Base-by-base conservation (phyloP, 2,797 vertebrate genomes). In the Mormyrus hasselquistii region DNA sequence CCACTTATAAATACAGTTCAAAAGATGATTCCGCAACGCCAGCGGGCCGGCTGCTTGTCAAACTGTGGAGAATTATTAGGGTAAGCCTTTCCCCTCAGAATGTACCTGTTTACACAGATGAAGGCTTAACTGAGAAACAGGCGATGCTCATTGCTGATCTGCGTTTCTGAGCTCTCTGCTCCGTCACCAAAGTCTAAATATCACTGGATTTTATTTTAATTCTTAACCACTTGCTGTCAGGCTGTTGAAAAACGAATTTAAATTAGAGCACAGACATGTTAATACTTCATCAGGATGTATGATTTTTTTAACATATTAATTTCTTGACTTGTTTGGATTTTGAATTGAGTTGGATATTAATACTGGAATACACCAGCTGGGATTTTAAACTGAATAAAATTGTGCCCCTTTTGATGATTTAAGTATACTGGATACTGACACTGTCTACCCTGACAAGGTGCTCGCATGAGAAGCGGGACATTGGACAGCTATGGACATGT, bases 101-200 rank as follows among this genome's bases (percentile, higher is more conserved):
- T 82, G 76, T 82, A 82, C 76, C 76, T 82, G 76, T 82, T 82
- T 47, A 82, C 10, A 82, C 41, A 82, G 16, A 47, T 82, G 76
- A 82, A 49, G 38, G 76, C 41, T 82, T 79, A 44, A 79, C 73
- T 79, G 73, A 79, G 38, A 79, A 22, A 47, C 19, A 3, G 41
- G 76, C 3, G 2, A 22, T 22, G 76, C 41, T 2, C 76, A n/a
- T 82, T 82, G 16, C 76, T 82, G 38, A 82, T n/a, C 16, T 82
- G 38, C 3, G 19, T 47, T 16, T n/a, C 41, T 3, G n/a, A 82
- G 38, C 19, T 22, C 76, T 47, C 76, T 8, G 8, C 41, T 82
- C 76, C 76, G 19, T 47, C n/a, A 82, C 76, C 41, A 19, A 47
- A 82, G 76, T 82, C 19, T 76, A 41, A 82, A 82, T 22, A 82